Base-by-base conservation (phyloP, 2,113 vertebrate genomes). In the Manacus vitellinus region DNA sequence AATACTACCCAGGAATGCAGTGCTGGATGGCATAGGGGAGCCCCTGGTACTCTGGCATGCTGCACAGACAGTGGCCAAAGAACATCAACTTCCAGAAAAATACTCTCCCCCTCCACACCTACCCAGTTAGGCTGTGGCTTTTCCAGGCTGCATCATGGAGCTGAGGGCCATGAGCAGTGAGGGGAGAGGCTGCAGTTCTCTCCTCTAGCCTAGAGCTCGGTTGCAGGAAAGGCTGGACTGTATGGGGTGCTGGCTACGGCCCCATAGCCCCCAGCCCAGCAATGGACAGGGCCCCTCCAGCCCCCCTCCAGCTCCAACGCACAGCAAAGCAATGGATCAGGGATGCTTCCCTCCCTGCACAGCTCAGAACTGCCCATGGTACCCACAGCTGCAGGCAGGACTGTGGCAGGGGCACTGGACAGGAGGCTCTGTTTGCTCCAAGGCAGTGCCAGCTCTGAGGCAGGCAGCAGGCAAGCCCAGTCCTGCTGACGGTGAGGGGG, bases 91-190 rank as follows among this genome's bases (percentile, higher is more conserved):
- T 52, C 21, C 56, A 74, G 43, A 49, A 85, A 59, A 80, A 80
- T 17, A 63, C 37, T 62, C 35, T 49, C 79, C 76, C 52, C 25
- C 59, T 33, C 84, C 2, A 6, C 37, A 70, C 39, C 77, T 39
- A 78, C 62, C 70, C 8, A 27, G 37, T 19, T 37, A 63, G 73
- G 21, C 59, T 84, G 59, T 56, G 47, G 86, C 82, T 58, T 73
- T 46, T 75, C 74, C 79, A 81, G 43, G 51, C 95, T 96, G 92
- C 23, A 33, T 16, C 55, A 18, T 25, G 33, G 41, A 80, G 59
- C 59, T 4, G 2, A 43, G 51, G 13, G 55, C 23, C 44, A 47
- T 0, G 0, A 52, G 72, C 39, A 79, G 33, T 13, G 31, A 19
- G n/a, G 59, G 0, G 1, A 51, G 22, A 44, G 55, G 46, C 27